A percentile compares a stretch with the other conserved stretches of the same genome.
phyloP scores from a whole-genome alignment of 1,140 invertebrate species.

The Uloborus diversus region DNA sequence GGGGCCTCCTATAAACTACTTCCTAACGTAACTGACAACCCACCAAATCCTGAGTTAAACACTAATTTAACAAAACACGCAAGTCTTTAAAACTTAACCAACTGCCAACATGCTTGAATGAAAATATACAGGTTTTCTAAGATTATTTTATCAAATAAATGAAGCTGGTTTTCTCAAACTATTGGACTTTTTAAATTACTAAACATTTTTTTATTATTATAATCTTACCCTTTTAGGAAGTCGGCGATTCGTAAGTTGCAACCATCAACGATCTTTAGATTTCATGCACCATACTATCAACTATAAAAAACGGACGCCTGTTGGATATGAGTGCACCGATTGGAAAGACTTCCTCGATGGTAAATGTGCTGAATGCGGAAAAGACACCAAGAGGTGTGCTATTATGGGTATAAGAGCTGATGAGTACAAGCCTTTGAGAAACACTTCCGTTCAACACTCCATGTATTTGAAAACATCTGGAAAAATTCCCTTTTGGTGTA shows the following conservation, averaged over 20 bases:
- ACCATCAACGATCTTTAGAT: slow-evolving; percentile 86
- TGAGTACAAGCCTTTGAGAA: slow-evolving; percentile 43
- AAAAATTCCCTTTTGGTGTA: slow-evolving; percentile 49
- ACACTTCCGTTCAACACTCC: slow-evolving; percentile 18
- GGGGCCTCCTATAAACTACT: too few species aligned
- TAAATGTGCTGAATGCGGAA: slow-evolving; percentile 59
- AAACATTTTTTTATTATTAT: not conserved
- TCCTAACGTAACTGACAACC: too few species aligned
- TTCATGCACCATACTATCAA: slow-evolving; percentile 81
- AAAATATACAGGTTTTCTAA: too few species aligned
- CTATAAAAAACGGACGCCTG: slow-evolving; percentile 21
- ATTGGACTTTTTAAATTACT: too few species aligned
- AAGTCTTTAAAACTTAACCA: too few species aligned
- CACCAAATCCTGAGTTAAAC: too few species aligned
- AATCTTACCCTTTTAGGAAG: slow-evolving; percentile 68
- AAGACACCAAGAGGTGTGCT: slow-evolving; percentile 56
- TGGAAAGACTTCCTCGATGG: slow-evolving; percentile 59
- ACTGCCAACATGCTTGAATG: too few species aligned
- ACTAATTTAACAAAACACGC: too few species aligned
- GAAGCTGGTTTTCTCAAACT: too few species aligned
- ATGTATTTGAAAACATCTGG: slow-evolving; percentile 52
- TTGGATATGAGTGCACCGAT: slow-evolving; percentile 58
- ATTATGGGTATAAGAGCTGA: slow-evolving; percentile 54
- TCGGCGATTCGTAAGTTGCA: slow-evolving; percentile 81
- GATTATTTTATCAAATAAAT: too few species aligned